phyloP scores from a whole-genome alignment of 2,113 vertebrate species.

The Perccottus glenii region DNA sequence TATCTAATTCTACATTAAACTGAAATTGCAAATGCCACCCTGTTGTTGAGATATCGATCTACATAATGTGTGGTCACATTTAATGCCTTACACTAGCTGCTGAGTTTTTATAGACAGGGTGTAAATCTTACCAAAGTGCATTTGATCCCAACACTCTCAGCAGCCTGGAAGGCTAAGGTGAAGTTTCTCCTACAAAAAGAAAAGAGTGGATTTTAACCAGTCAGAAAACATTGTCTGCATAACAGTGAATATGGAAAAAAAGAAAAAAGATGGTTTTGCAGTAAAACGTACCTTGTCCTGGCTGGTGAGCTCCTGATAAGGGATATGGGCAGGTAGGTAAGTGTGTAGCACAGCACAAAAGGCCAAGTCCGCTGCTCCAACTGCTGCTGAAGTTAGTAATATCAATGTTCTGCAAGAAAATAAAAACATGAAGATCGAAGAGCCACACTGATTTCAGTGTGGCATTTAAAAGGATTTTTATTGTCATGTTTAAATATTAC shows the following conservation, averaged over 20 bases:
- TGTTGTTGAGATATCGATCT: no score
- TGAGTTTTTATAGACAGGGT: neutral
- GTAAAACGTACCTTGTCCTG: conserved; percentile 88
- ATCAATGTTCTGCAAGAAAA: conserved; percentile 88
- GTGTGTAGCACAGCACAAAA: conserved; percentile 96
- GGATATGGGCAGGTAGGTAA: conserved; percentile 95
- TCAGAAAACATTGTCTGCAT: no score
- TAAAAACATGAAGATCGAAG: neutral
- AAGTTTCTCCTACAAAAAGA: conserved; percentile 88
- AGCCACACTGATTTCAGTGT: no score
- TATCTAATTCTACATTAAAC: no score
- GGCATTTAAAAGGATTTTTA: no score
- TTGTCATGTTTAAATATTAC: no score
- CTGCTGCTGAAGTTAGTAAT: conserved; percentile 99
- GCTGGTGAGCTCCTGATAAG: conserved; percentile 92
- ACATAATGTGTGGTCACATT: no score
- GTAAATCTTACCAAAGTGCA: conserved; percentile 90
- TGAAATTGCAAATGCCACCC: no score
- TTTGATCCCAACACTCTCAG: conserved; percentile 97
- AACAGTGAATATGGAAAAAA: neutral
- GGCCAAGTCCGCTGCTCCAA: conserved; percentile 95
- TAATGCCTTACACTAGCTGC: neutral
- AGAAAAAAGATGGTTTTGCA: rapidly evolving
- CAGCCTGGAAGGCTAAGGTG: conserved; percentile 95
- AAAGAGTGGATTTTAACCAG: conserved; percentile 18